These are phyloP conservation scores for Venustaconcha ellipsiformis DNA, from an alignment of 1,140 invertebrate genomes.

Conservation along the genomic window DNA sequence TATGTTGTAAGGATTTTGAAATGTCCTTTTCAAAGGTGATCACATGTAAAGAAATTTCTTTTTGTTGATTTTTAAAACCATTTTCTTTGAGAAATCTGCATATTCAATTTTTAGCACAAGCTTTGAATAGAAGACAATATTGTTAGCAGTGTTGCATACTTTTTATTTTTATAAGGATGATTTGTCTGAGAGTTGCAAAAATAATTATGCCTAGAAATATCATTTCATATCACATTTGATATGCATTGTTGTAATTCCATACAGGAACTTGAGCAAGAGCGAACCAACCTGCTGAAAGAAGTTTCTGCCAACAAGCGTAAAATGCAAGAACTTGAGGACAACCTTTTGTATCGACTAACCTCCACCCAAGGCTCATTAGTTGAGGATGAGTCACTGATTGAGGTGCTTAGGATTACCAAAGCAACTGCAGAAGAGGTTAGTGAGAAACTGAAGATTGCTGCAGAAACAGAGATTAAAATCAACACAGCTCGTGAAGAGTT, in stretches of 20 bases:
- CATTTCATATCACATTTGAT: not conserved
- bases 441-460: conserved; percentile 91
- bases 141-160: not conserved
- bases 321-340: conserved; percentile 96
- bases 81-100: not conserved
- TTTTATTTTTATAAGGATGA: not conserved
- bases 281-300: conserved; percentile 92
- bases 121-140: not conserved
- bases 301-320: conserved; percentile 95
- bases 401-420: conserved; percentile 92
- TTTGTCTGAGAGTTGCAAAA: no score
- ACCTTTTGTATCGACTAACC: conserved; percentile 88
- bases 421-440: conserved; percentile 94
- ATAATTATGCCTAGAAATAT: no score
- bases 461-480: conserved; percentile 94
- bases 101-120: not conserved
- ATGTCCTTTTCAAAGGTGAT: no score
- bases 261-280: conserved; percentile 90
- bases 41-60: no score
- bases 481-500: conserved; percentile 95
- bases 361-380: conserved; percentile 94
- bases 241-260: not conserved
- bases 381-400: conserved; percentile 95
- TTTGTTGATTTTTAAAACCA: no score
- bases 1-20: no score